Evolutionary conservation across 1,140 invertebrate genomes (phyloP).

Genomic region (Periplaneta americana): DNA sequence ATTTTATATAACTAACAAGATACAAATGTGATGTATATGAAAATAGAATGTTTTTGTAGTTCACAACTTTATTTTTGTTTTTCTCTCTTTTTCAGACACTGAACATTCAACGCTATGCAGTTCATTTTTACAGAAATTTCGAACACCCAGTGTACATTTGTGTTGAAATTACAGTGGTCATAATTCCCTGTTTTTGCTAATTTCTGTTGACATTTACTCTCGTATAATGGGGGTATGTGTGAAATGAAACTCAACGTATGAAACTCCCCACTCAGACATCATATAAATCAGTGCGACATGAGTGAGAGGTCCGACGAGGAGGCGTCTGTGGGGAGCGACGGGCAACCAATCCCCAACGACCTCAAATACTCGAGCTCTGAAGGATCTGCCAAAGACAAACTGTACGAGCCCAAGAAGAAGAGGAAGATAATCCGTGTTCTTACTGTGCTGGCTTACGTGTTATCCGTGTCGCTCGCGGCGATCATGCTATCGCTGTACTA

Average conservation of each 20-base stretch:
- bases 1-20: no score
- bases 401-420: slow-evolving; percentile 23
- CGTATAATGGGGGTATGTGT: neutral
- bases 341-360: neutral
- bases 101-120: neutral
- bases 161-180: neutral
- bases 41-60: no score
- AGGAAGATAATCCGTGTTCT: slow-evolving; percentile 62
- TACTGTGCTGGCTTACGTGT: slow-evolving; percentile 73
- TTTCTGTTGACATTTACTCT: neutral
- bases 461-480: slow-evolving; percentile 72
- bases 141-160: neutral
- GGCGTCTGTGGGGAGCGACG: neutral
- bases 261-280: neutral
- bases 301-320: neutral
- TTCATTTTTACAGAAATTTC: neutral
- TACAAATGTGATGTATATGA: no score
- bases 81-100: neutral
- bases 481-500: slow-evolving; percentile 79
- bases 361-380: neutral
- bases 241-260: neutral
- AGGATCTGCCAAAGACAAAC: slow-evolving; percentile 1
- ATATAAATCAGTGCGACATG: neutral
- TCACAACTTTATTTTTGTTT: no score
- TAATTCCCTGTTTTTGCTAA: neutral